A percentile compares a stretch with the other conserved stretches of the same genome.
Conservation (phyloP, 2,113 vertebrate species). For the Aramus guarauna region DNA sequence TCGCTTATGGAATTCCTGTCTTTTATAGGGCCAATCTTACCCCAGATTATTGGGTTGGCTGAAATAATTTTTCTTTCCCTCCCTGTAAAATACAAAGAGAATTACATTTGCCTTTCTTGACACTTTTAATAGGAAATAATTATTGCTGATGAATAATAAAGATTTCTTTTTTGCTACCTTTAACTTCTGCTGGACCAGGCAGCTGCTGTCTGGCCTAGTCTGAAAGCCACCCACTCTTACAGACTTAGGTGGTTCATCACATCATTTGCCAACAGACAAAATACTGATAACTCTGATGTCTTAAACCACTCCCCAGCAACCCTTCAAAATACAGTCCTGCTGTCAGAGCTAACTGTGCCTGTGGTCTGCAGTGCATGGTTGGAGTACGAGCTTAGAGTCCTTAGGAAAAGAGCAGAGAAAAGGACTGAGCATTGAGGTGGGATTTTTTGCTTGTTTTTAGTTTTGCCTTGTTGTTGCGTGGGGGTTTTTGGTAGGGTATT, state of each 20-base stretch:
- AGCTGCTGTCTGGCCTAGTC: not conserved
- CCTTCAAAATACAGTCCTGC: not conserved
- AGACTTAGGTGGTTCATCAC: not conserved
- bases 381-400: not conserved
- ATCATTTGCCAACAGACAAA: not conserved
- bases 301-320: not conserved
- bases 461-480: not conserved
- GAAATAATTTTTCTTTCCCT: constrained; percentile 19
- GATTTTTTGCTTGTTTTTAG: not conserved
- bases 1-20: not conserved
- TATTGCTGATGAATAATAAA: not conserved
- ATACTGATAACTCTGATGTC: not conserved
- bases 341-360: not conserved
- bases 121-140: not conserved
- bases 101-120: not conserved
- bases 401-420: not conserved
- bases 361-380: not conserved
- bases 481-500: not conserved
- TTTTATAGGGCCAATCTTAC: constrained; percentile 18
- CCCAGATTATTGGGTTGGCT: not conserved
- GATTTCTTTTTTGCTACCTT: not conserved
- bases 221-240: not conserved
- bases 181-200: not conserved
- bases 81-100: not conserved
- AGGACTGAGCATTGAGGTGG: not conserved